These are phyloP conservation scores for Amyelois transitella DNA, from an alignment of 1,140 invertebrate species.

Conservation along the genomic window DNA sequence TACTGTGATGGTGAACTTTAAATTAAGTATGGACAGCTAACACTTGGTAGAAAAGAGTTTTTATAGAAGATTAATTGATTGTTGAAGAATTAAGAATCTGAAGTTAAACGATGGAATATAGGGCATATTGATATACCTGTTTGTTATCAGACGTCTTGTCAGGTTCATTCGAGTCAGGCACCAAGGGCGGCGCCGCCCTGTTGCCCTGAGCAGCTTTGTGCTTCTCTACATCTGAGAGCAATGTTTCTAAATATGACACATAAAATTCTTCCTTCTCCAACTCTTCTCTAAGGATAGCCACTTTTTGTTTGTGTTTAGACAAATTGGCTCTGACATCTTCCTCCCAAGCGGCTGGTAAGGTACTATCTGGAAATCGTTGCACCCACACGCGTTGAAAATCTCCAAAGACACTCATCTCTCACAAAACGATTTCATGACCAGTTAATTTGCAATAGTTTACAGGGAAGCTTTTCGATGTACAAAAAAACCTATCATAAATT, in stretches of 20 bases:
- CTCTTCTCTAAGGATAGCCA: constrained; percentile 85
- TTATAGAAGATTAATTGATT: too few species aligned
- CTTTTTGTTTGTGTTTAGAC: constrained; percentile 89
- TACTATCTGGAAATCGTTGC: constrained; percentile 90
- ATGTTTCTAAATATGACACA: constrained; percentile 89
- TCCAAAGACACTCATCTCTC: constrained; percentile 88
- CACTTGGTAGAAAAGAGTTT: too few species aligned
- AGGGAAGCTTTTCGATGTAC: constrained; percentile 35
- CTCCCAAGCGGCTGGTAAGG: constrained; percentile 91
- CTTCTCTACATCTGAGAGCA: constrained; percentile 87
- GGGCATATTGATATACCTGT: constrained; percentile 43
- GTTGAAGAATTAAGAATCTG: too few species aligned
- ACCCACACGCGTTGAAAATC: constrained; percentile 92
- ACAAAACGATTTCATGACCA: constrained; percentile 72
- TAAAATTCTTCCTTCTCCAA: constrained; percentile 93
- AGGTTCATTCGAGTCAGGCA: constrained; percentile 46
- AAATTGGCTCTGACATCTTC: constrained; percentile 92
- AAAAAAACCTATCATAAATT: constrained; percentile 51
- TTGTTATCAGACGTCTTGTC: constrained; percentile 70
- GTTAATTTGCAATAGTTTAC: constrained; percentile 27
- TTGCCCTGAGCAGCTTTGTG: constrained; percentile 74
- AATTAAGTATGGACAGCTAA: too few species aligned
- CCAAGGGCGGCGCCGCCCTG: constrained; percentile 58
- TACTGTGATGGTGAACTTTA: too few species aligned
- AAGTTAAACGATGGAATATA: too few species aligned